Evolutionary conservation across 1,140 invertebrate genomes (phyloP), one percentile per base, ranked within the genome.

Genomic region (Archivesica marissinica): DNA sequence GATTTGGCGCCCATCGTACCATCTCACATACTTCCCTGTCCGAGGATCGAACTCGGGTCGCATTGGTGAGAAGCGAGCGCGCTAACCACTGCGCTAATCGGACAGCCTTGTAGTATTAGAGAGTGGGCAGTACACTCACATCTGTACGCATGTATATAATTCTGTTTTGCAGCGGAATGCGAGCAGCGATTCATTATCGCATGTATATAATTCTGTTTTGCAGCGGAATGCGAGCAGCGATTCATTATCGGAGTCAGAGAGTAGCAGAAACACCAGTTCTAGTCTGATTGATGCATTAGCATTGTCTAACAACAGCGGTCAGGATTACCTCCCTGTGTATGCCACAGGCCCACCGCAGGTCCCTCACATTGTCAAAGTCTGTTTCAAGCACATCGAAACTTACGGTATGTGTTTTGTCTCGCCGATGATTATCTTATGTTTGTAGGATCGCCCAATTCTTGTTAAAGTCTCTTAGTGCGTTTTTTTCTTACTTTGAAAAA

Each of bases 301-400:
- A 11, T 80, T 93, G 56, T 91, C 91, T 13, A 88, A 89, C 23
- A 89, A 35, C 84, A 87, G 44, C 87, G 72, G 54, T 23, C 77
- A 72, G 56, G 77, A 86, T 47, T 86, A 79, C 64, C 68, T 88
- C 23, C 81, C 84, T n/a, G 59, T 77, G 11, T 85, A 83, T 54
- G 77, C 86, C 30, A 86, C 86, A 15, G 87, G 86, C 2, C 80
- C 74, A 41, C 91, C 93, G 20, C 91, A 91, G 64, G 94, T 95
- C 25, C 97, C 97, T 0, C 94, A 95, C 30, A 95, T 98, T 72
- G 96, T 98, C 30, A 94, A 94, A 35, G 96, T 96, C 59, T 98
- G 97, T 91, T 96, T 98, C 74, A 95, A 96, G 80, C 97, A 98
- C 93, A 95, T 98, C 39, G 96, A 97, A 90, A 94, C 94, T 17